Conservation (phyloP, 2,888 invertebrate genomes). For the Andrena trimmerana region DNA sequence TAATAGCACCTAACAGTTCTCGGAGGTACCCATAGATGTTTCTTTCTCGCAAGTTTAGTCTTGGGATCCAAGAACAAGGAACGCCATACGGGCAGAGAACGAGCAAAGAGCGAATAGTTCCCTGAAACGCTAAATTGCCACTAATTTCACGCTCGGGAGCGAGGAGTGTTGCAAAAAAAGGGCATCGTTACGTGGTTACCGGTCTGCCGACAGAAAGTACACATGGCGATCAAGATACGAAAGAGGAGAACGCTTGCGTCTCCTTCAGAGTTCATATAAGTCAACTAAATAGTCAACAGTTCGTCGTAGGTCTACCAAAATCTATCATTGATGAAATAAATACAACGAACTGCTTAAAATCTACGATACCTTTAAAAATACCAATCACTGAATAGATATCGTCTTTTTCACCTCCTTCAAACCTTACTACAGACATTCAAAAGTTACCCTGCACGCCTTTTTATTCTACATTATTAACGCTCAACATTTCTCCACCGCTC, state of each 20-base stretch:
- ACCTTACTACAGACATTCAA: too few species aligned
- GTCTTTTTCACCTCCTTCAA: too few species aligned
- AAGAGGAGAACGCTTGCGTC: not conserved
- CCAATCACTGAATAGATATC: too few species aligned
- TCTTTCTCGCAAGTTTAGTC: conserved; percentile 5
- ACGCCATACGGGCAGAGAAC: conserved; percentile 5
- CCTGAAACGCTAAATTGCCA: conserved; percentile 50
- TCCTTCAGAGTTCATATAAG: too few species aligned
- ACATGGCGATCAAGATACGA: conserved; percentile 31
- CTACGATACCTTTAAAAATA: too few species aligned
- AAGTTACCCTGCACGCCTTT: too few species aligned
- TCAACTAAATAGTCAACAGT: too few species aligned
- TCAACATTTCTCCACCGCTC: too few species aligned
- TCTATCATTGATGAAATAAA: too few species aligned
- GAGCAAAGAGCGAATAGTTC: conserved; percentile 38
- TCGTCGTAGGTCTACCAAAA: too few species aligned
- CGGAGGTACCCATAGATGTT: not conserved
- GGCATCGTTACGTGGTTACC: conserved; percentile 49
- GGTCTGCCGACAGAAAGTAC: conserved; percentile 30
- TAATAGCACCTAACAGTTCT: not conserved
- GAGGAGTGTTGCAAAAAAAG: conserved; percentile 45
- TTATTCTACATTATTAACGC: too few species aligned
- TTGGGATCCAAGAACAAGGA: conserved; percentile 15
- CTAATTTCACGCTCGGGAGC: conserved; percentile 58
- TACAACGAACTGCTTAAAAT: too few species aligned